Base-by-base conservation (phyloP, 2,797 vertebrate species). In the Artibeus jamaicensis region DNA sequence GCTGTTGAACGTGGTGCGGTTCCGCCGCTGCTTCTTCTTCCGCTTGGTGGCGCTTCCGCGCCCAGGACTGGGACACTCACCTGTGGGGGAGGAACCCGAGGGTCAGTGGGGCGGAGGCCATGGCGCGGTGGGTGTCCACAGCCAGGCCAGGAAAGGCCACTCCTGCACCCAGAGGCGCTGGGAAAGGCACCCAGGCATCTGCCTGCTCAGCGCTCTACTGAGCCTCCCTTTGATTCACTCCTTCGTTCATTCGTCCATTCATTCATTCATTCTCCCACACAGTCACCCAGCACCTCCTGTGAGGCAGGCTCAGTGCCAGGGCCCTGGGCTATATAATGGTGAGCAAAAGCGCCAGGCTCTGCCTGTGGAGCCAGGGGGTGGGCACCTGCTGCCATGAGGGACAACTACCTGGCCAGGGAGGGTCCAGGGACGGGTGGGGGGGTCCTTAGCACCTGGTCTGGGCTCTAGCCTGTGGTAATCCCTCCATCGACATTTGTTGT, bases 1-100 rank as follows among this genome's bases (percentile, higher is more conserved):
- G 97, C 99, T 99, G 98, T 99, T 99, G 98, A 99, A 99, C 0
- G 99, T 99, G 21, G 99, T 99, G n/a, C 99, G 98, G 97, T 99
- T 99, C 92, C 99, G 98, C 44, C 99, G 98, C 96, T 99, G 99
- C 93, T 99, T 99, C 97, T 99, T 99, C 98, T 98, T 99, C 93
- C 98, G 97, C 88, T 99, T 99, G 92, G 98, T 84, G 0, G 97
- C 95, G 8, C 94, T 32, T 19, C 98, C 96, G 0, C 98, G 98
- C 82, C 97, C 95, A 0, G 98, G 98, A 71, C 98, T 98, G 73
- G 98, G 96, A 76, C 98, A 98, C 74, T 98, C 98, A 0, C 98
- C 99, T 99, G 94, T 4, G 59, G 12, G 55, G 81, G 91, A 10
- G 76, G 92, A 11, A 59, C 18, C 1, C 9, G 18, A 10, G 44